Evolutionary conservation across 2,888 invertebrate species (phyloP).

Genomic region (Sceliomorpha sp.): DNA sequence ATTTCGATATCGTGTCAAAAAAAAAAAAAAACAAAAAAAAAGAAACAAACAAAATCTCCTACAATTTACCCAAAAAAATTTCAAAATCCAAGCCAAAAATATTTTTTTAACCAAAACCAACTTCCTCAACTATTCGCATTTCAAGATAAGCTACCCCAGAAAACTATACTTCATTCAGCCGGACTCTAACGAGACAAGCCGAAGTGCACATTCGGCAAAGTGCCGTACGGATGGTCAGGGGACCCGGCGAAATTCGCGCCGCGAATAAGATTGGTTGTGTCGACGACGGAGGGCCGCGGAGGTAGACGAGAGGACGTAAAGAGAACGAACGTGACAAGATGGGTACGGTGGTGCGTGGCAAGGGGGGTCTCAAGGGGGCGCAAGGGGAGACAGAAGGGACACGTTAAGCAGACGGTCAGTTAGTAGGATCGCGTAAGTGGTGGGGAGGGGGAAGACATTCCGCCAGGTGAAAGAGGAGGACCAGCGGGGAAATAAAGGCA

Average conservation of each 20-base stretch:
- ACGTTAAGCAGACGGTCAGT: constrained; percentile 36
- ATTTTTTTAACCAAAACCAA: no score
- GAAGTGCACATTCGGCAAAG: not conserved
- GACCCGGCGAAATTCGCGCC: not conserved
- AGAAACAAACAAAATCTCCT: no score
- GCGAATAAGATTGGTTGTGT: constrained; percentile 11
- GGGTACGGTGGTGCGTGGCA: no score
- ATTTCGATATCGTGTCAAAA: no score
- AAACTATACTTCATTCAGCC: no score
- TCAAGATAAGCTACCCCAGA: no score
- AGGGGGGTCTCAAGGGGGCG: constrained; percentile 11
- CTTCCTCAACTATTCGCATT: no score
- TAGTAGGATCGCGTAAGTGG: constrained; percentile 35
- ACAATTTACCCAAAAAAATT: no score
- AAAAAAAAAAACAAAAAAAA: no score
- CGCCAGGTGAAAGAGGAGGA: constrained; percentile 50
- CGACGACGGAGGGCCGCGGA: constrained; percentile 9
- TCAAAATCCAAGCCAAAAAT: no score
- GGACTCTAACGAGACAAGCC: no score
- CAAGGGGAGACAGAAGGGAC: constrained; percentile 10
- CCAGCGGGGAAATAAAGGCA: constrained; percentile 33
- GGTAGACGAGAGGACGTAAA: constrained; percentile 17
- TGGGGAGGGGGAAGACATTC: constrained; percentile 44
- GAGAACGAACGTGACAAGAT: constrained; percentile 32
- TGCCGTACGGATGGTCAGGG: constrained; percentile 3